These are phyloP conservation scores for Linnaemya vulpina DNA, from an alignment of 2,888 invertebrate genomes.

Conservation along the genomic window DNA sequence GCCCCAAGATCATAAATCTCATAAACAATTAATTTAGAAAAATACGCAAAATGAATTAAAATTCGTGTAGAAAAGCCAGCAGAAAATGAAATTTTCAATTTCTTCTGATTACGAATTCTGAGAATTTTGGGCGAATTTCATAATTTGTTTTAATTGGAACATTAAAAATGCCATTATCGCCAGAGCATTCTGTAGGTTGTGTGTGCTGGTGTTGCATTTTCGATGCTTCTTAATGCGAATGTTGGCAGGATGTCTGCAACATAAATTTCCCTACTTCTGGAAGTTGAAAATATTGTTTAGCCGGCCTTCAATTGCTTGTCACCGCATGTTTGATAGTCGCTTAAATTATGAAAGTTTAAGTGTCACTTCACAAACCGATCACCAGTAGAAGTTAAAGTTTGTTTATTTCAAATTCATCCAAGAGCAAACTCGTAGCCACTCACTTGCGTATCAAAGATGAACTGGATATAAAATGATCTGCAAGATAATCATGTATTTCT, in stretches of 20 bases:
- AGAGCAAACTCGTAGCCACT: too few species aligned
- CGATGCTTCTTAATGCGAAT: conserved; percentile 19
- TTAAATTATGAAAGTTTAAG: too few species aligned
- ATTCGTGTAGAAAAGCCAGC: background rate
- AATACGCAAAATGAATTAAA: conserved; percentile 53
- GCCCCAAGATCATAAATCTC: conserved; percentile 56
- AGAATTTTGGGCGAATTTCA: conserved; percentile 69
- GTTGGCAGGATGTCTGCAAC: conserved; percentile 70
- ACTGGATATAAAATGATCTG: background rate
- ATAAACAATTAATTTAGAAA: conserved; percentile 71
- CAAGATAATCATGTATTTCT: too few species aligned
- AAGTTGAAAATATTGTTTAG: background rate
- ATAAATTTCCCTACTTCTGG: conserved; percentile 45
- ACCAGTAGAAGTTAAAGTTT: too few species aligned
- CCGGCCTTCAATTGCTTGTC: background rate
- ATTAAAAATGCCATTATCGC: conserved; percentile 60
- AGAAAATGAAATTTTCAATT: conserved; percentile 52
- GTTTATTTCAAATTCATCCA: too few species aligned
- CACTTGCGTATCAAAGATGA: too few species aligned
- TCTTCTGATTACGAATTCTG: conserved; percentile 67
- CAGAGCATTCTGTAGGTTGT: background rate
- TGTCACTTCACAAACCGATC: too few species aligned
- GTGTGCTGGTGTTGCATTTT: conserved; percentile 1
- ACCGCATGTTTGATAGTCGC: too few species aligned
- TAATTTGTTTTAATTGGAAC: conserved; percentile 71